Conservation (phyloP, 2,888 invertebrate genomes). For the Beris morrisii region DNA sequence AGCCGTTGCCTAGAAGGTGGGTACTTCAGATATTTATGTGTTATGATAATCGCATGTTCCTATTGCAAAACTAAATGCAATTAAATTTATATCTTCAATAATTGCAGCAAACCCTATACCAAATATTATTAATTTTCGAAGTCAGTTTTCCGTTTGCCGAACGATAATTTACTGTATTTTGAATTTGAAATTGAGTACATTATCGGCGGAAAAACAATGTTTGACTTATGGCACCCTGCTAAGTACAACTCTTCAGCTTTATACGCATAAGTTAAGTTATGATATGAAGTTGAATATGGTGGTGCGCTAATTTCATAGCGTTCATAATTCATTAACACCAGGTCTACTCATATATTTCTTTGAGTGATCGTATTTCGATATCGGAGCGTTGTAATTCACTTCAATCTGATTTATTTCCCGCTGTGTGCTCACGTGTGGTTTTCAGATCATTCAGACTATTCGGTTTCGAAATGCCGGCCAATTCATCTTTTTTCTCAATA, state of each 20-base stretch:
- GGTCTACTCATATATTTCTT: constrained; percentile 2
- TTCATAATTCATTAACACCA: constrained; percentile 31
- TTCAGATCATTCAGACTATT: constrained; percentile 30
- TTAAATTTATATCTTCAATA: too few species aligned
- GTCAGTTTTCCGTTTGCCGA: not conserved
- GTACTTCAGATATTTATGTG: too few species aligned
- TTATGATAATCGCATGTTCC: too few species aligned
- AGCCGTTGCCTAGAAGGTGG: too few species aligned
- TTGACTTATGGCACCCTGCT: constrained; percentile 26
- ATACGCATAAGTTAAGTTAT: constrained; percentile 25
- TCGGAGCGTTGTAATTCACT: constrained; percentile 28
- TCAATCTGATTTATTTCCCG: constrained; percentile 28
- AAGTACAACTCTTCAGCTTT: not conserved
- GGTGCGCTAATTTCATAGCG: constrained; percentile 30
- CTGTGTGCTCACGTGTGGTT: constrained; percentile 32
- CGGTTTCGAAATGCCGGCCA: constrained; percentile 19
- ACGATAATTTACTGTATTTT: constrained; percentile 22
- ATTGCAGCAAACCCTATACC: too few species aligned
- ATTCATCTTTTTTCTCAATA: constrained; percentile 17
- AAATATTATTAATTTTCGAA: too few species aligned
- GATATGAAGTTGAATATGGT: constrained; percentile 14
- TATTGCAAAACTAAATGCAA: too few species aligned
- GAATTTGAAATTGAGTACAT: constrained; percentile 20
- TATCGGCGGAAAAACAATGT: constrained; percentile 20
- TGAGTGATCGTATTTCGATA: constrained; percentile 29